Conservation (phyloP, 2,797 vertebrate species). For the Telmatherina bonti region DNA sequence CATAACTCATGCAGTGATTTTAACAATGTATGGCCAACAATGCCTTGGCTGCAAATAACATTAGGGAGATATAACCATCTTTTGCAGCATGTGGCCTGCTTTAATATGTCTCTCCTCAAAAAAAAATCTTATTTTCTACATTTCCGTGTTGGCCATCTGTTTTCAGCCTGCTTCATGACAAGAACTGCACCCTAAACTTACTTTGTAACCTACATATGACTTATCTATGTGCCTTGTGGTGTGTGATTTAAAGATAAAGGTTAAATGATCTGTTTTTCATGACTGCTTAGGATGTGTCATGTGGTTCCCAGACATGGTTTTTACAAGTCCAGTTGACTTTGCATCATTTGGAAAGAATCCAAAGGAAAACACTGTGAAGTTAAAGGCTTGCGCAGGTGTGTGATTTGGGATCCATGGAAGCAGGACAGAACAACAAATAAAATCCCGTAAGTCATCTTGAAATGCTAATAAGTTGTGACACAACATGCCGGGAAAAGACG, state of each 20-base stretch:
- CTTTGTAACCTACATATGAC: constrained; percentile 5
- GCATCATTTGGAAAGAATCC: constrained; percentile 78
- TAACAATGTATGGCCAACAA: constrained; percentile 16
- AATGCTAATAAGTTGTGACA: constrained; percentile 53
- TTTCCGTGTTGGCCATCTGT: constrained; percentile 4
- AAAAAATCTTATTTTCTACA: background rate
- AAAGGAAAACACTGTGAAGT: constrained; percentile 31
- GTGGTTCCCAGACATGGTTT: constrained; percentile 62
- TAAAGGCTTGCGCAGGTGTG: constrained; percentile 57
- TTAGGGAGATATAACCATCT: constrained; percentile 3
- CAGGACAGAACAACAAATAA: constrained; percentile 52
- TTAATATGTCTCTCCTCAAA: background rate
- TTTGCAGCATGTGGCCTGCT: constrained; percentile 11
- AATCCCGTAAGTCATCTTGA: constrained; percentile 24
- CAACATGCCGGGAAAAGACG: constrained; percentile 37
- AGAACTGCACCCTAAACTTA: constrained; percentile 8
- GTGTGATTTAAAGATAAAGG: constrained; percentile 53
- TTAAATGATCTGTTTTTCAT: constrained; percentile 41
- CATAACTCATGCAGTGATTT: constrained; percentile 28
- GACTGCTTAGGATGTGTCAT: constrained; percentile 32
- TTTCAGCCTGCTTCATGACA: constrained; percentile 14
- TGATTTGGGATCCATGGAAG: constrained; percentile 50
- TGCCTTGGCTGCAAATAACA: constrained; percentile 30
- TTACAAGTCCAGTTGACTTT: constrained; percentile 53
- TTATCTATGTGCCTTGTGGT: constrained; percentile 24